phyloP scores from a whole-genome alignment of 1,140 invertebrate species.

The Pollicipes pollicipes region DNA sequence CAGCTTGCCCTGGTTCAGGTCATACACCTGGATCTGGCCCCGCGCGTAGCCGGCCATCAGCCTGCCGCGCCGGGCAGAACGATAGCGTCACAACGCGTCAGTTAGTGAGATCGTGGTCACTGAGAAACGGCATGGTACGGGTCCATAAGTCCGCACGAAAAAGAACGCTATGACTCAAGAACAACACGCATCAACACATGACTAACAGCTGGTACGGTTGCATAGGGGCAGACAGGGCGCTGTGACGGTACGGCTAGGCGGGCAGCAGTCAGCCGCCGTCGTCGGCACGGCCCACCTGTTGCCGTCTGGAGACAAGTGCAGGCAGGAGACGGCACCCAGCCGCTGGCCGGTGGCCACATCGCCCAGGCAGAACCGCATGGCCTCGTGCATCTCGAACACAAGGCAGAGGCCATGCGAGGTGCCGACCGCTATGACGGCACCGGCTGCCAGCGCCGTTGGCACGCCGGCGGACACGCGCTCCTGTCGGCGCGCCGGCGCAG shows the following conservation, averaged over 20 bases:
- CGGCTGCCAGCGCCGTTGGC: conserved; percentile 58
- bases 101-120: too few species aligned
- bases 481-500: conserved; percentile 30
- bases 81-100: neutral
- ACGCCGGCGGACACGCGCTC: conserved; percentile 74
- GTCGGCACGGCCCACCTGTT: neutral
- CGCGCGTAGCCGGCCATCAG: conserved; percentile 71
- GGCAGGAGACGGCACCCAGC: conserved; percentile 49
- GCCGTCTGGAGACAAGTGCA: conserved; percentile 39
- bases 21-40: conserved; percentile 67
- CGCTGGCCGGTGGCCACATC: conserved; percentile 25
- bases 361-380: conserved; percentile 57
- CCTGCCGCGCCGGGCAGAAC: conserved; percentile 22
- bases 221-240: too few species aligned
- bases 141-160: too few species aligned
- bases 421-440: conserved; percentile 65
- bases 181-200: too few species aligned
- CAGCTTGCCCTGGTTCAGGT: conserved; percentile 53
- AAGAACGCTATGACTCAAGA: too few species aligned
- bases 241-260: too few species aligned
- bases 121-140: too few species aligned
- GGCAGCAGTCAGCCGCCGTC: too few species aligned
- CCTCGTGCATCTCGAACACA: conserved; percentile 69
- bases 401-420: conserved; percentile 82
- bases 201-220: too few species aligned